Conservation (phyloP, 2,113 vertebrate genomes). For the Tychaedon coryphoeus region DNA sequence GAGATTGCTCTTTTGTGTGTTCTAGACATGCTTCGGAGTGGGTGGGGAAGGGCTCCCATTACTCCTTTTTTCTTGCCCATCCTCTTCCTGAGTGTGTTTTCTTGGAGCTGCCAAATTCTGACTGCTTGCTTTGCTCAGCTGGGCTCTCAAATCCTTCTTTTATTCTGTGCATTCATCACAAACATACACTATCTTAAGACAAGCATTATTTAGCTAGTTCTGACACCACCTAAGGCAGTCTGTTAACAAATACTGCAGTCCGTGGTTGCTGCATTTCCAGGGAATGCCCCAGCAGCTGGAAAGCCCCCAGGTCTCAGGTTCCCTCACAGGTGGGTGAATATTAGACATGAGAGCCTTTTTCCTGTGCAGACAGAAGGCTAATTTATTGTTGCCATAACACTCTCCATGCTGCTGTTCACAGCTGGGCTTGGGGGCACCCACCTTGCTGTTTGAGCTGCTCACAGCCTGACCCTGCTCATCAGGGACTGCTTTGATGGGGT, state of each 20-base stretch:
- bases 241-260: neutral
- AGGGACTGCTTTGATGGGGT: neutral
- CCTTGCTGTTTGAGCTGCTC: neutral
- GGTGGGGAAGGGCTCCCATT: neutral
- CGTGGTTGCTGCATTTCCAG: neutral
- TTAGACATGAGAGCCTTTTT: neutral
- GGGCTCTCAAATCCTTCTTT: neutral
- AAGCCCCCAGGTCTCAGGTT: neutral
- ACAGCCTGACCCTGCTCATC: neutral
- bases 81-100: neutral
- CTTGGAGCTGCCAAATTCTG: neutral
- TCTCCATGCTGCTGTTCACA: neutral
- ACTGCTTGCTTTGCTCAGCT: neutral
- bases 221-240: neutral
- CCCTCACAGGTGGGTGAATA: neutral
- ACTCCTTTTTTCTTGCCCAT: neutral
- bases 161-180: neutral
- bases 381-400: neutral
- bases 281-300: neutral
- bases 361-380: neutral
- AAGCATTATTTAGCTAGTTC: neutral
- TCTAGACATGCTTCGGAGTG: neutral
- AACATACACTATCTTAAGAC: neutral
- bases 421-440: neutral
- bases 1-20: constrained; percentile 14